phyloP scores from a whole-genome alignment of 2,113 vertebrate genomes.

The Nipponia nippon region DNA sequence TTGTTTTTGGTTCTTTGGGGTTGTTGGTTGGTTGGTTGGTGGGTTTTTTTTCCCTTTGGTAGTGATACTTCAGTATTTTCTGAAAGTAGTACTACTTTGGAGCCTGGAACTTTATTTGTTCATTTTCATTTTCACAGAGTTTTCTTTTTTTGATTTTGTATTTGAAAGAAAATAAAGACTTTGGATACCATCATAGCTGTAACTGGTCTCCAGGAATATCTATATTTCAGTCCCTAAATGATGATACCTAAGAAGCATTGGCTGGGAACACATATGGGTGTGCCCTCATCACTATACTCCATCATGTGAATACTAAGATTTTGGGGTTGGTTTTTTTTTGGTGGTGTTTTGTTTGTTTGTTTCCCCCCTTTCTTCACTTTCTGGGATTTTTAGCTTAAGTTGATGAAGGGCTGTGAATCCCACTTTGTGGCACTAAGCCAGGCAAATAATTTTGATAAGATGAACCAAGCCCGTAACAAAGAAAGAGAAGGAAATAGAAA shows the following conservation, averaged over 20 bases:
- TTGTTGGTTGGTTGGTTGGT: no score
- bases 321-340: no score
- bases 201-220: background rate
- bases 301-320: background rate
- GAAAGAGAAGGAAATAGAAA: background rate
- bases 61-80: background rate
- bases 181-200: background rate
- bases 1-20: background rate
- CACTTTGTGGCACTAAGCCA: background rate
- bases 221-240: background rate
- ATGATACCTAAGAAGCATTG: background rate
- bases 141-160: background rate
- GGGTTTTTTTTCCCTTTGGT: background rate
- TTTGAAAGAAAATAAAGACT: background rate
- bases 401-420: background rate
- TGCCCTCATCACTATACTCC: background rate
- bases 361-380: background rate
- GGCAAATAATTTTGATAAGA: background rate
- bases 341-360: background rate
- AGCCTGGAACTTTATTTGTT: background rate
- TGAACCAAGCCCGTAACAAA: background rate
- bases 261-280: background rate
- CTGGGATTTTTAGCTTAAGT: background rate
- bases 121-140: background rate
- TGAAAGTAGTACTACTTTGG: background rate